These are phyloP conservation scores for Campoletis raptor DNA, from an alignment of 2,888 invertebrate species.

Conservation along the genomic window DNA sequence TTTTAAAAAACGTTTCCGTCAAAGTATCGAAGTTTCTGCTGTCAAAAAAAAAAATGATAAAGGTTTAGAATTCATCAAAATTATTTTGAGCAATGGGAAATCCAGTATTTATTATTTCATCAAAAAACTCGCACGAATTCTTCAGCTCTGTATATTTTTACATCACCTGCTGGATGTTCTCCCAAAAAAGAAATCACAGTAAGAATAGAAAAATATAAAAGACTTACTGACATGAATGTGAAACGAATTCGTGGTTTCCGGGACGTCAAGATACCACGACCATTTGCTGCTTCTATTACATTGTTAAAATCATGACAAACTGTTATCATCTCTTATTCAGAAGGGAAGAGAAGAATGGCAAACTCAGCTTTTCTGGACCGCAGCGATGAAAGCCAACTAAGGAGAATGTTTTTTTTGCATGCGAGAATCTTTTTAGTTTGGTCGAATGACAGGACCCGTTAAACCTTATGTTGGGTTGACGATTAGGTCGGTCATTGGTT, in stretches of 20 bases:
- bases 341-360: slow-evolving; percentile 22
- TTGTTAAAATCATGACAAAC: slow-evolving; percentile 65
- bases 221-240: slow-evolving; percentile 3
- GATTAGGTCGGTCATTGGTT: neutral
- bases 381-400: slow-evolving; percentile 16
- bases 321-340: slow-evolving; percentile 51
- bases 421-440: slow-evolving; percentile 26
- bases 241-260: slow-evolving; percentile 31
- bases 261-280: slow-evolving; percentile 28
- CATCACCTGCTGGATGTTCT: neutral
- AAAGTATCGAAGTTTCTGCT: neutral
- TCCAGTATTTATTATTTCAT: neutral
- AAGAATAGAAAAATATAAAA: neutral
- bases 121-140: neutral
- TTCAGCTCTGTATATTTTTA: neutral
- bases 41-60: neutral
- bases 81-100: neutral
- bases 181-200: slow-evolving; percentile 5
- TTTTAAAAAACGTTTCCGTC: neutral
- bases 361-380: slow-evolving; percentile 34
- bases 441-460: slow-evolving; percentile 7
- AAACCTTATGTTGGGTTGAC: neutral
- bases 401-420: neutral
- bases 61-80: neutral
- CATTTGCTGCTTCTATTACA: slow-evolving; percentile 41